Base-by-base conservation (phyloP, 2,113 vertebrate genomes). In the Xyrauchen texanus region DNA sequence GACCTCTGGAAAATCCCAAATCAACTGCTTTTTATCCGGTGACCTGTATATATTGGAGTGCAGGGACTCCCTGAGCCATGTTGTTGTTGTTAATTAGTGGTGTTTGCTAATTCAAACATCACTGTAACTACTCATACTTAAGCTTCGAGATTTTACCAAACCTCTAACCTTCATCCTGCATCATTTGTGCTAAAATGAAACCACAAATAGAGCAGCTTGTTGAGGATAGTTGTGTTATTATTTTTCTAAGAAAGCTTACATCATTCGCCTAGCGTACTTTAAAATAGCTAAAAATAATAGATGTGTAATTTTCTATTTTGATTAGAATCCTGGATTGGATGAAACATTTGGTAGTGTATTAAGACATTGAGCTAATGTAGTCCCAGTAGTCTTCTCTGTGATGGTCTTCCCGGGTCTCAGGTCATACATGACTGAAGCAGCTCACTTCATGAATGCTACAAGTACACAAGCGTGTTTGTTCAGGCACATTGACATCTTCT, bases 81-180 rank as follows among this genome's bases (percentile, higher is more conserved):
- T 51, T 64, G 47, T 51, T 64, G 47, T 64, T 83, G 78, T 79
- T 68, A 74, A 78, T 81, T 65, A 70, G 70, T 65, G 16, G 34
- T 61, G 21, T 3, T 34, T 34, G 21, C 21, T 34, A 34, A 34
- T 34, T 34, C 21, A 34, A 34, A 34, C 21, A 34, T 34, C 21
- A 34, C 21, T 34, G 21, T 34, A 34, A 34, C 21, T 34, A 34
- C 21, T 34, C 21, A 34, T 34, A 34, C 21, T 34, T 34, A 34
- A 34, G 21, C 21, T 34, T 34, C 3, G 21, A 3, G 21, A 34
- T 34, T 34, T 34, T 34, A 34, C 1, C 21, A 34, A 34, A 34
- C 21, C 21, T 34, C 21, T 34, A 34, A 34, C 21, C 21, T 34
- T 34, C 21, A 34, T 34, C 21, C 21, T 34, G 21, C 21, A 34